Conservation (phyloP, 2,113 vertebrate genomes). For the Albula goreensis region DNA sequence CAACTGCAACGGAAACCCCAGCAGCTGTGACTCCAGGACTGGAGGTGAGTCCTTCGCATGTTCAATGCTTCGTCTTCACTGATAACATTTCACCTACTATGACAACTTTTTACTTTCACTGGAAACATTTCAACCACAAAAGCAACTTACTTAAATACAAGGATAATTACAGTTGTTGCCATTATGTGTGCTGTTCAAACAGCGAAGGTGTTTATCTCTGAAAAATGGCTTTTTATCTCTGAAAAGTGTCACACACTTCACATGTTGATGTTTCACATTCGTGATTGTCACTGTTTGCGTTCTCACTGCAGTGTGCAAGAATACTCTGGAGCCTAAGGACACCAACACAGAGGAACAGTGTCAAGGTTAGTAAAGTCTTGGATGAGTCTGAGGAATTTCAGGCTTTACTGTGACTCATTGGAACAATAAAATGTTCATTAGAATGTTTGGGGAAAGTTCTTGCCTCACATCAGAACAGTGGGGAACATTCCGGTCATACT, state of each 20-base stretch:
- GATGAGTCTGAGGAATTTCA: no score
- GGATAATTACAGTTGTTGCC: background rate
- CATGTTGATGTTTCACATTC: background rate
- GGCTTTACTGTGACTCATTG: no score
- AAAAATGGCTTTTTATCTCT: background rate
- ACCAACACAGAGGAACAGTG: constrained; percentile 73
- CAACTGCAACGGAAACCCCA: constrained; percentile 73
- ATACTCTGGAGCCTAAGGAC: constrained; percentile 81
- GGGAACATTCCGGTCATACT: no score
- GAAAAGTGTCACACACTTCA: background rate
- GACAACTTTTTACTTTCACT: background rate
- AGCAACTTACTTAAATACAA: background rate
- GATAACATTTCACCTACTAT: background rate
- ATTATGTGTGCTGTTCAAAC: background rate
- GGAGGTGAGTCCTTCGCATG: constrained; percentile 73
- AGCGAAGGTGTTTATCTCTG: background rate
- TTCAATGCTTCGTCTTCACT: background rate
- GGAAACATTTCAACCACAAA: background rate
- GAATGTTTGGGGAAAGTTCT: no score
- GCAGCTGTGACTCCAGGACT: constrained; percentile 78
- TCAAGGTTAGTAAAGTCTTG: constrained; percentile 70
- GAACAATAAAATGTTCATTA: no score
- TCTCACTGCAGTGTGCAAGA: constrained; percentile 79
- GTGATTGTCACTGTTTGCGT: background rate
- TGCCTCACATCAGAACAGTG: no score